phyloP scores from a whole-genome alignment of 2,888 invertebrate genomes.

The Miltochrista miniata region DNA sequence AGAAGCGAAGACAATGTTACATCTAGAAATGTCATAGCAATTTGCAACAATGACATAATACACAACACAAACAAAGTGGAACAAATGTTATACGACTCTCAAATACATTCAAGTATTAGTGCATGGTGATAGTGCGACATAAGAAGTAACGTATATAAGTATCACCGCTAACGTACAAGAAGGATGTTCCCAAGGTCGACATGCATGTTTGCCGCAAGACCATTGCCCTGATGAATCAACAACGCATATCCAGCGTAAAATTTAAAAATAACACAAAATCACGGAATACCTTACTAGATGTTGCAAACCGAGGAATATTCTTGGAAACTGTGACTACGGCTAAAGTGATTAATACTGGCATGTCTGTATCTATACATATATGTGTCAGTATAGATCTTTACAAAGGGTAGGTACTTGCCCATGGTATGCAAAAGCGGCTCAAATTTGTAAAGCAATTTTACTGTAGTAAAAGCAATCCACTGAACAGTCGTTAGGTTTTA shows the following conservation, averaged over 20 bases:
- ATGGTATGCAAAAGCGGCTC: constrained; percentile 36
- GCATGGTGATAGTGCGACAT: constrained; percentile 6
- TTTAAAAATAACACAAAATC: constrained; percentile 53
- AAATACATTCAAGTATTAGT: constrained; percentile 32
- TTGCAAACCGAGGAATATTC: constrained; percentile 36
- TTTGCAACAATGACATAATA: constrained; percentile 68
- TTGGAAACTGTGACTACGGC: constrained; percentile 30
- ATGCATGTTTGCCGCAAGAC: constrained; percentile 46
- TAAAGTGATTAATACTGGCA: constrained; percentile 44
- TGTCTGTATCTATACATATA: not conserved
- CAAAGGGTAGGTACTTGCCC: constrained; percentile 31
- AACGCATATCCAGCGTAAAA: constrained; percentile 51
- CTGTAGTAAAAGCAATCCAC: constrained; percentile 21
- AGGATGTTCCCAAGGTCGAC: constrained; percentile 54
- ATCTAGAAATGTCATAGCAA: constrained; percentile 67
- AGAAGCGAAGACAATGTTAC: constrained; percentile 68
- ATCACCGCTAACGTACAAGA: constrained; percentile 24
- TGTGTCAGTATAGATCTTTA: constrained; percentile 27
- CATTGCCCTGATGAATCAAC: constrained; percentile 51
- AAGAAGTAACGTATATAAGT: no score
- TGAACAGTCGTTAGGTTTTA: constrained; percentile 24
- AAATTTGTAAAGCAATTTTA: constrained; percentile 24
- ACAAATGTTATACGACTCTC: constrained; percentile 30
- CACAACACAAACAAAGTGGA: constrained; percentile 37
- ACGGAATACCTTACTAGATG: constrained; percentile 33